Percentiles rank a stretch among this genome's conserved stretches.
These are phyloP conservation scores for Himalopsyche kuldschensis DNA, from an alignment of 2,888 invertebrate species.

Conservation along the genomic window DNA sequence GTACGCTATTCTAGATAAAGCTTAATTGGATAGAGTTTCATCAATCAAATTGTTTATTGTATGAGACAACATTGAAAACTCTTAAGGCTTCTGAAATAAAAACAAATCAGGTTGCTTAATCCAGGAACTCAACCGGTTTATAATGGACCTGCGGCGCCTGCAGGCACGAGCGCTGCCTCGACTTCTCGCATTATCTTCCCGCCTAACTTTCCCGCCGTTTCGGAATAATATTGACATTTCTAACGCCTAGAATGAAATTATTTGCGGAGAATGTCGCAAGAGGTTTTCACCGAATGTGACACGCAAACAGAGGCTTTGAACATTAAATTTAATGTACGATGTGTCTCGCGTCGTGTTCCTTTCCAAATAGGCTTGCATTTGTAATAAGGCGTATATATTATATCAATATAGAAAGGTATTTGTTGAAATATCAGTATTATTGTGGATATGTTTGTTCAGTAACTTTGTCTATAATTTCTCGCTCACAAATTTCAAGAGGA, in stretches of 20 bases:
- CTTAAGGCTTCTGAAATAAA: too few relatives aligned
- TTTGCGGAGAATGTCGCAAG: not conserved
- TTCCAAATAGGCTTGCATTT: not conserved
- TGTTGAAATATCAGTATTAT: too few relatives aligned
- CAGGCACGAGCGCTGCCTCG: not conserved
- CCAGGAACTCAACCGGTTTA: not conserved
- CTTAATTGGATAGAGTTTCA: too few relatives aligned
- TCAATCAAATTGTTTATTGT: too few relatives aligned
- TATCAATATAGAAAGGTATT: not conserved
- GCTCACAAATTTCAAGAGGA: too few relatives aligned
- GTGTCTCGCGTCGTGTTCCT: not conserved
- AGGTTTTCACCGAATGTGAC: not conserved
- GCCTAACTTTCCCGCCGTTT: not conserved
- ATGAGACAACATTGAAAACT: too few relatives aligned
- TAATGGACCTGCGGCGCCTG: not conserved
- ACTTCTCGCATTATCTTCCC: slow-evolving; percentile 2
- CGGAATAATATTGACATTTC: slow-evolving; percentile 7
- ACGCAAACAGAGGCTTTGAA: not conserved
- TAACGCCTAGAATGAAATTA: not conserved
- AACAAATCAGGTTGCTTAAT: not conserved
- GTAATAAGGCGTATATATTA: not conserved
- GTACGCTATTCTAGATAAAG: too few relatives aligned
- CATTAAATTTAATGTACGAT: not conserved
- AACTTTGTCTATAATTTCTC: too few relatives aligned
- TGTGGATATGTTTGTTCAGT: too few relatives aligned